Evolutionary conservation across 2,888 invertebrate species (phyloP).

Genomic region (Boloria selene): DNA sequence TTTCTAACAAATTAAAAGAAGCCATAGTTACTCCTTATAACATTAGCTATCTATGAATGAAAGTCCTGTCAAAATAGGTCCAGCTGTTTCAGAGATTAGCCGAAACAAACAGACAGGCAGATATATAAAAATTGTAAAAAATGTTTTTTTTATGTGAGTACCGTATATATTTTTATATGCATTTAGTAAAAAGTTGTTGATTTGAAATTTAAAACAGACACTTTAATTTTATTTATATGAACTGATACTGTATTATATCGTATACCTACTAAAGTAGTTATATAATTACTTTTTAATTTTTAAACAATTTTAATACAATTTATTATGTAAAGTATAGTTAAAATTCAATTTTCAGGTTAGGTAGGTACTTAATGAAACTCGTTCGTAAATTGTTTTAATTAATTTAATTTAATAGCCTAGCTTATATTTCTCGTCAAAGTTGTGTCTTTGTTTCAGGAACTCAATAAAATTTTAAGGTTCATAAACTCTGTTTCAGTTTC

Average conservation of each 20-base stretch:
- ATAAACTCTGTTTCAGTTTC: conserved; percentile 12
- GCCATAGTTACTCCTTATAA: too few species aligned
- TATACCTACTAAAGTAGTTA: not conserved
- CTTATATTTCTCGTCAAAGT: conserved; percentile 44
- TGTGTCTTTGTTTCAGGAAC: conserved; percentile 38
- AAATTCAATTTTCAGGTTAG: conserved; percentile 8
- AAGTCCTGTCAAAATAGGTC: too few species aligned
- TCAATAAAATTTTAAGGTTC: conserved; percentile 32
- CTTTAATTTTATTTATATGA: too few species aligned
- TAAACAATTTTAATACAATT: not conserved
- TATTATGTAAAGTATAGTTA: not conserved
- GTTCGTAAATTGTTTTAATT: conserved; percentile 43
- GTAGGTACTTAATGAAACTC: conserved; percentile 17
- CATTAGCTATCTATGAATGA: too few species aligned
- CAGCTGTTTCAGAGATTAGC: too few species aligned
- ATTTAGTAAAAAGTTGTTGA: too few species aligned
- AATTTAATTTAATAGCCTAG: conserved; percentile 42
- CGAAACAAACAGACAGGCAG: too few species aligned
- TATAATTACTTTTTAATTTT: not conserved
- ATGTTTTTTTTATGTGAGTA: too few species aligned
- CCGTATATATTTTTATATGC: too few species aligned
- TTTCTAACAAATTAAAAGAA: too few species aligned
- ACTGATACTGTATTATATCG: not conserved
- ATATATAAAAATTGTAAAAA: too few species aligned
- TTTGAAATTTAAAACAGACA: too few species aligned